phyloP scores from a whole-genome alignment of 2,113 vertebrate species.

The Tetraodon nigroviridis region DNA sequence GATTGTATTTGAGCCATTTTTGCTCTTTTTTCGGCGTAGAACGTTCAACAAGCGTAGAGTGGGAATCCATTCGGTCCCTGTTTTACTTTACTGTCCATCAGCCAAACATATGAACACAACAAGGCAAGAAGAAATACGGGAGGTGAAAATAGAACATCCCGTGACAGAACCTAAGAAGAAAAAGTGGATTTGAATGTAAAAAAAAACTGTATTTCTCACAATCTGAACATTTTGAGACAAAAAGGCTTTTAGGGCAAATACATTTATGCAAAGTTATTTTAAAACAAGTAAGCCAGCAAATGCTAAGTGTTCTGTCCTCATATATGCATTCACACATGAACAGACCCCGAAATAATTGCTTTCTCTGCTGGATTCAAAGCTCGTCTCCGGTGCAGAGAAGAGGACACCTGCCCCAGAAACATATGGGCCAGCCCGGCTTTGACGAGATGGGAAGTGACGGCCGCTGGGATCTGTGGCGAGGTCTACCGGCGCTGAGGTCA shows the following conservation, averaged over 20 bases:
- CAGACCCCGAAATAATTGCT: slow-evolving; percentile 35
- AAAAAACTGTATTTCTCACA: background rate
- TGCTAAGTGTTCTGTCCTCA: background rate
- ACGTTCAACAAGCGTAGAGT: too few relatives aligned
- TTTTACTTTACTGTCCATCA: slow-evolving; percentile 31
- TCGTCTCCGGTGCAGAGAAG: slow-evolving; percentile 13
- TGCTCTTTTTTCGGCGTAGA: too few relatives aligned
- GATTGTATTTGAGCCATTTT: too few relatives aligned
- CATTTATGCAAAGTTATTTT: too few relatives aligned
- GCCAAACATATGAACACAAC: slow-evolving; percentile 22
- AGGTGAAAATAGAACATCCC: slow-evolving; percentile 29
- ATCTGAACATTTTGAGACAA: too few relatives aligned
- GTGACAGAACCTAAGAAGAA: slow-evolving; percentile 6
- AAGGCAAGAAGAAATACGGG: background rate
- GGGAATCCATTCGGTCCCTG: slow-evolving; percentile 42
- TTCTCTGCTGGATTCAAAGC: slow-evolving; percentile 25
- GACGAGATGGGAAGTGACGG: slow-evolving; percentile 65
- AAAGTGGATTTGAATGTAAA: background rate
- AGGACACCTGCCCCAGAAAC: slow-evolving; percentile 51
- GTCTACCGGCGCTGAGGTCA: slow-evolving; percentile 49
- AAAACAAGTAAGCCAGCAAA: background rate
- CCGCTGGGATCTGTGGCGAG: slow-evolving; percentile 45
- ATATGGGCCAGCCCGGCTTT: slow-evolving; percentile 56
- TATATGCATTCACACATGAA: slow-evolving; percentile 6
- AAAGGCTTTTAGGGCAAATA: too few relatives aligned